Conservation (phyloP, 1,140 invertebrate species). For the Trichonephila clavata region DNA sequence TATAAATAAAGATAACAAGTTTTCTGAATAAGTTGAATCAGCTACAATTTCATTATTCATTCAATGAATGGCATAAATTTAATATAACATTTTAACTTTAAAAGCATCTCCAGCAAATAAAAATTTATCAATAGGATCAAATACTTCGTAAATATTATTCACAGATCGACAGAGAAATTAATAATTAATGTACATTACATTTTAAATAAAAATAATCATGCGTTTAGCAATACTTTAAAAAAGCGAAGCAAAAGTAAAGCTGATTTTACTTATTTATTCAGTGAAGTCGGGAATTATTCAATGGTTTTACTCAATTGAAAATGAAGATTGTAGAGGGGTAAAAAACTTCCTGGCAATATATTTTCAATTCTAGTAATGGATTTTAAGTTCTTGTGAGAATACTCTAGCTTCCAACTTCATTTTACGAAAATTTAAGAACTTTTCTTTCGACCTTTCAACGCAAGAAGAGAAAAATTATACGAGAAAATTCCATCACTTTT, state of each 20-base stretch:
- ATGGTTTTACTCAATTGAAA: constrained; percentile 18
- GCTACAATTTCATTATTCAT: too few relatives aligned
- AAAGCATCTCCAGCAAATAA: too few relatives aligned
- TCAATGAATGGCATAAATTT: too few relatives aligned
- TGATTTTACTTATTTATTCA: constrained; percentile 66
- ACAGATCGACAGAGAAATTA: background rate
- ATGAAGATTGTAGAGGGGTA: background rate
- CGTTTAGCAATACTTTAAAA: background rate
- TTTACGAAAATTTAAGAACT: constrained; percentile 15
- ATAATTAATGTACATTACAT: background rate
- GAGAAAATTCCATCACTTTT: background rate
- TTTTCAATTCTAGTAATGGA: constrained; percentile 68
- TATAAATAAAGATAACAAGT: too few relatives aligned
- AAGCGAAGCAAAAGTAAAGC: background rate
- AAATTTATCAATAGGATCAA: too few relatives aligned
- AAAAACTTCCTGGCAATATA: constrained; percentile 22
- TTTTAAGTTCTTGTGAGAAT: constrained; percentile 36
- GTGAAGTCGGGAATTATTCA: constrained; percentile 22
- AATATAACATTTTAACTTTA: too few relatives aligned
- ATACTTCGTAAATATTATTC: background rate
- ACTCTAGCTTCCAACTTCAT: constrained; percentile 28
- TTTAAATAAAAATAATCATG: background rate
- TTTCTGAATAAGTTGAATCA: too few relatives aligned
- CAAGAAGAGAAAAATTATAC: background rate
- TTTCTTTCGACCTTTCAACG: constrained; percentile 7